phyloP scores from a whole-genome alignment of 1,140 invertebrate species.

The Akabosia matsudoensis region DNA sequence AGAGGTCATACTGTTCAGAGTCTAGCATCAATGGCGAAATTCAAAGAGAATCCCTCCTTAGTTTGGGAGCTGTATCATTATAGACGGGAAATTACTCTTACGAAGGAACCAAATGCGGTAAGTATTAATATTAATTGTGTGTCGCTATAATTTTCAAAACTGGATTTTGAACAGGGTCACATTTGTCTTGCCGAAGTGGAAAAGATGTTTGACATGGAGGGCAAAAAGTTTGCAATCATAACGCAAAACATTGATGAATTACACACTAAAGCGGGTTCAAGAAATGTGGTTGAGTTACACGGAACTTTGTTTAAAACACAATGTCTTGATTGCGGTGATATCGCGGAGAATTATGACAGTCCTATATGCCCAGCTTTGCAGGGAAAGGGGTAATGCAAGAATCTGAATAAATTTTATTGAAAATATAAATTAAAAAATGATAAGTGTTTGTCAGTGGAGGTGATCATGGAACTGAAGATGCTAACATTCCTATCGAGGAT shows the following conservation, averaged over 20 bases:
- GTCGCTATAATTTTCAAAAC: neutral
- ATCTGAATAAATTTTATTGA: neutral
- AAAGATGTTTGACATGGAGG: conserved; percentile 58
- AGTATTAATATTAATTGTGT: conserved; percentile 38
- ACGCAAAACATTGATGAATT: conserved; percentile 92
- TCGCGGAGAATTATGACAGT: conserved; percentile 67
- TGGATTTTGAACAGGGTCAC: conserved; percentile 63
- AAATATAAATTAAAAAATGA: too few species aligned
- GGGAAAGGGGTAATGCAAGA: conserved; percentile 59
- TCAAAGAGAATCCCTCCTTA: conserved; percentile 62
- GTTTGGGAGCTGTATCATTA: conserved; percentile 79
- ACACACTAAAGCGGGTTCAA: conserved; percentile 75
- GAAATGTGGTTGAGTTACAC: conserved; percentile 79
- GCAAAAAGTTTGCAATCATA: conserved; percentile 65
- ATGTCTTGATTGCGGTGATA: conserved; percentile 67
- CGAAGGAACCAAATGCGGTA: conserved; percentile 65
- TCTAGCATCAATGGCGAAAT: conserved; percentile 65
- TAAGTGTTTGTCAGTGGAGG: neutral
- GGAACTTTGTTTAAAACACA: conserved; percentile 75
- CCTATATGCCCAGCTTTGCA: conserved; percentile 71
- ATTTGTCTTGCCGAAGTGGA: conserved; percentile 73
- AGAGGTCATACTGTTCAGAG: conserved; percentile 63
- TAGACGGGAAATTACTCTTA: conserved; percentile 62
- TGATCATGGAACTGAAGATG: conserved; percentile 53
- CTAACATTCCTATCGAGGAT: conserved; percentile 62